These are phyloP conservation scores for Macheiramphus alcinus DNA, from an alignment of 2,113 vertebrate genomes.

Conservation along the genomic window DNA sequence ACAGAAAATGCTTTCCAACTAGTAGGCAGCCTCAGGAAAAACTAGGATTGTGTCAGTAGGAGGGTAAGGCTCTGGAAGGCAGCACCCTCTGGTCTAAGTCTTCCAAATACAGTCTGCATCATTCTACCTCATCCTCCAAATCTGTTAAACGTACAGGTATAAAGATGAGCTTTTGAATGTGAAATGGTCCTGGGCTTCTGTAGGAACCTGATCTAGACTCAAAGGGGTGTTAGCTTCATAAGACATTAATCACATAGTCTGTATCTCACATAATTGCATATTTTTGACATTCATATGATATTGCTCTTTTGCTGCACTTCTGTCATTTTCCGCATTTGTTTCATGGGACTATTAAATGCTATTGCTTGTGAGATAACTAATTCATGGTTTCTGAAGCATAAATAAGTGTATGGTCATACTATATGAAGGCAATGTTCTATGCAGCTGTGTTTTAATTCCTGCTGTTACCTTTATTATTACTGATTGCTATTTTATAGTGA, in stretches of 20 bases:
- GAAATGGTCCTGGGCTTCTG: neutral
- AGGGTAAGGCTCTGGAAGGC: neutral
- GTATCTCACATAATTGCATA: neutral
- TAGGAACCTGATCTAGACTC: neutral
- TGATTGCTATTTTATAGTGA: neutral
- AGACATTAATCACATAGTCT: neutral
- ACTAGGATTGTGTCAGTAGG: neutral
- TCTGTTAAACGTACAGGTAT: neutral
- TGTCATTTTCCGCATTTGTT: neutral
- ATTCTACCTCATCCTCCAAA: neutral
- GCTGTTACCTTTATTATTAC: neutral
- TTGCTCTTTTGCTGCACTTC: neutral
- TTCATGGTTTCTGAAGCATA: neutral
- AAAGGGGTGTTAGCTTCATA: neutral
- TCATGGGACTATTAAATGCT: neutral
- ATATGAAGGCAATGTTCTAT: neutral
- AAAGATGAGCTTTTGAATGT: neutral
- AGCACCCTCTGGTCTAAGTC: rapidly evolving
- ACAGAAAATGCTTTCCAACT: neutral
- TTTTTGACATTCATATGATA: neutral
- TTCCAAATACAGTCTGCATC: neutral
- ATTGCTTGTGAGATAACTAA: neutral
- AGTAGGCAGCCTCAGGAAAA: neutral
- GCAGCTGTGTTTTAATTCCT: neutral
- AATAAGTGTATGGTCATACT: neutral